Conservation (phyloP, 1,140 invertebrate species). For the Colletes latitarsis region DNA sequence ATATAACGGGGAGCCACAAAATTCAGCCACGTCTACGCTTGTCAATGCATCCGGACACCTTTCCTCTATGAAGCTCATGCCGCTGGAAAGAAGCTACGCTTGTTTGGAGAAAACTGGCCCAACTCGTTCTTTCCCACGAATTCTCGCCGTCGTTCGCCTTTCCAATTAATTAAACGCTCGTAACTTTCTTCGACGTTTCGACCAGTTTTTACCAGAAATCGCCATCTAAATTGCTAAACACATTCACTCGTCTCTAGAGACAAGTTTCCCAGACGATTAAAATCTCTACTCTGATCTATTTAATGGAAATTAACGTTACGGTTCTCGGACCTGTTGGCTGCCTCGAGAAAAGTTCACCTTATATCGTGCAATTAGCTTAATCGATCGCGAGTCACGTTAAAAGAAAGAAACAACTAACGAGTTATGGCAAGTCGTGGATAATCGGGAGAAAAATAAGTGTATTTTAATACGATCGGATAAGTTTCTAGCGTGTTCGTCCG, state of each 20-base stretch:
- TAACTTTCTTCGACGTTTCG: background rate
- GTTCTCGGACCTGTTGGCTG: background rate
- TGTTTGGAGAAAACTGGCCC: slow-evolving; percentile 43
- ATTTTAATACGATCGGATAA: background rate
- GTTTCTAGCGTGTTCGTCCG: too few species aligned
- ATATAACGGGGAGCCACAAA: slow-evolving; percentile 51
- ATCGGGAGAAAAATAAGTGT: background rate
- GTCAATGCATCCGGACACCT: slow-evolving; percentile 31
- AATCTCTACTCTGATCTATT: background rate
- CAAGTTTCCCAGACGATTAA: background rate
- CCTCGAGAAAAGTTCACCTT: background rate
- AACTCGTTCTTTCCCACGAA: background rate
- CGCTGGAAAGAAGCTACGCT: slow-evolving; percentile 51
- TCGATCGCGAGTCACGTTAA: background rate
- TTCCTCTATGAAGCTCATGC: slow-evolving; percentile 58
- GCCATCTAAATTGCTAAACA: slow-evolving; percentile 16
- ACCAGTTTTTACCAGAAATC: slow-evolving; percentile 31
- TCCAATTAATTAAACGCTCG: background rate
- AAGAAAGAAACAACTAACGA: background rate
- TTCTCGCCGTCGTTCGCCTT: background rate
- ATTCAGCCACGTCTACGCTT: slow-evolving; percentile 58
- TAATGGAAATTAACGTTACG: background rate
- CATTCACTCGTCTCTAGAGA: slow-evolving; percentile 13
- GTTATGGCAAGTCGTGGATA: background rate
- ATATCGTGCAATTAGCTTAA: background rate